Evolutionary conservation across 2,888 invertebrate genomes (phyloP), one percentile per base, ranked within the genome.

Genomic region (Villa cingulata): DNA sequence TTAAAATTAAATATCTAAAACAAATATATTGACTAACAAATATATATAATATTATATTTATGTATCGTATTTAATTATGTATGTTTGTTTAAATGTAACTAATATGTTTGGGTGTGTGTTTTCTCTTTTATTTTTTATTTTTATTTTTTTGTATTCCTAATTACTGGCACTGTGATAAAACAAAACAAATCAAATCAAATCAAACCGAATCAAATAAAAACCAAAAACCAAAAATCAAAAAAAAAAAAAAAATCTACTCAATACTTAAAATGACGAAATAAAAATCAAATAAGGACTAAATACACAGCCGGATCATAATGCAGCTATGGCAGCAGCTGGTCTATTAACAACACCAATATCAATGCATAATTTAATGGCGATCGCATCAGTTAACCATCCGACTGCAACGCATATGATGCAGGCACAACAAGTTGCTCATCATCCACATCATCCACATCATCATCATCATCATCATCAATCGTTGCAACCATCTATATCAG

Each of bases 281-380:
- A n/a, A n/a, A n/a, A n/a, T n/a, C n/a, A n/a, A n/a, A n/a, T n/a
- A 62, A 70, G 70, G 70, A 63, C 62, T 70, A 62, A 69, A 70
- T 64, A 66, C 67, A 61, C 69, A 66, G 65, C 62, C 68, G 61
- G 70, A 68, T 64, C 66, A 66, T 63, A 65, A 66, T 63, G 63
- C 64, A 59, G 58, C 63, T 61, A 60, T 65, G 58, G 63, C 66
- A 32, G 70, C 67, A 59, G 62, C 72, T 57, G 70, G 72, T 59
- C 68, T 72, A 58, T 63, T 75, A 57, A 64, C 82, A 62, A 77
- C 81, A 53, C 85, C 88, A 48, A 84, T 90, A 71, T 85, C 86
- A 60, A 83, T 91, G 74, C 91, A 91, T 76, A 90, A 90, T 73
- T 72, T 92, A 66, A 89, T 91, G 59, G 87, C 91, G 47, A 71